These are phyloP conservation scores for Drosophila trichaetosa DNA, from an alignment of 2,888 invertebrate genomes.

Conservation along the genomic window DNA sequence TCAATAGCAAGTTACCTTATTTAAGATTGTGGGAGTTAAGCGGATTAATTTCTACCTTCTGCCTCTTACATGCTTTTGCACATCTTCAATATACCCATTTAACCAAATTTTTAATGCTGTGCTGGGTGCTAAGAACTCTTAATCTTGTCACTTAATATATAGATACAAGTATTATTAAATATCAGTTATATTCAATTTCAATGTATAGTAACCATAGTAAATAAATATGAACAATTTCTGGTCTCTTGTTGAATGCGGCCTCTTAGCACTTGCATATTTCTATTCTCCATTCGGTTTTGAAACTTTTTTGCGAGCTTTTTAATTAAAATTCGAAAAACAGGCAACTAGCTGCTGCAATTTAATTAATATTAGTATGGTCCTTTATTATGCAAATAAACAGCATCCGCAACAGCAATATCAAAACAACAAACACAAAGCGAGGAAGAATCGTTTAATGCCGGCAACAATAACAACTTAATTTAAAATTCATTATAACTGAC, in stretches of 20 bases:
- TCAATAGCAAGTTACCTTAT: too few relatives aligned
- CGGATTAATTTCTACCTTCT: background rate
- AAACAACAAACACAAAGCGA: background rate
- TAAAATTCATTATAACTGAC: conserved; percentile 80
- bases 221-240: background rate
- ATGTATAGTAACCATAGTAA: background rate
- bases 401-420: conserved; percentile 30
- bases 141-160: too few relatives aligned
- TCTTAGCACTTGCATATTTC: conserved; percentile 19
- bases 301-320: conserved; percentile 41
- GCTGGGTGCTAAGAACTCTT: too few relatives aligned
- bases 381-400: conserved; percentile 75
- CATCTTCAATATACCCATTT: background rate
- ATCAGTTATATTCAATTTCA: background rate
- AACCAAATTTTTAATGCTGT: too few relatives aligned
- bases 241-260: background rate
- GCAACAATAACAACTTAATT: conserved; percentile 70
- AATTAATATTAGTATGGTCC: conserved; percentile 71
- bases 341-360: conserved; percentile 60
- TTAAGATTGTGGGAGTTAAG: too few relatives aligned
- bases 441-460: conserved; percentile 44
- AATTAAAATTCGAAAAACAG: conserved; percentile 52
- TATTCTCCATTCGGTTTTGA: conserved; percentile 5
- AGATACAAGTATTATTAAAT: background rate
- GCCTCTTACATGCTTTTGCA: background rate